These are phyloP conservation scores for Ranitomeya imitator DNA, from an alignment of 2,113 vertebrate species.

Conservation along the genomic window DNA sequence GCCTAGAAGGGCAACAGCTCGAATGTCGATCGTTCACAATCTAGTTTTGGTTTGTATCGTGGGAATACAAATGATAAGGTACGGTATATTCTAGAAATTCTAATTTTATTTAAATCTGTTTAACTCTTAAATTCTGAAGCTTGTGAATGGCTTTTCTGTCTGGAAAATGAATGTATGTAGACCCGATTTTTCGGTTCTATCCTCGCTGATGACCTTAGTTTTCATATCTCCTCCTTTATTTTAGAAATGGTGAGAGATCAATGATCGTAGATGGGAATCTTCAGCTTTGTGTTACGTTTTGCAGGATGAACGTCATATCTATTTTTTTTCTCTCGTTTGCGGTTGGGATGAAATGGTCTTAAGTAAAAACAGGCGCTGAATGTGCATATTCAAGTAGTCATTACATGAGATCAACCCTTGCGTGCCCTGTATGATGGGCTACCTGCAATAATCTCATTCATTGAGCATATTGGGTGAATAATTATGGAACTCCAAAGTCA, in stretches of 20 bases:
- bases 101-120: background rate
- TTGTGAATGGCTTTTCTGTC: background rate
- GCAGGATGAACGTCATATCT: conserved; percentile 1
- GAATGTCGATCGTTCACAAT: no score
- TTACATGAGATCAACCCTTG: background rate
- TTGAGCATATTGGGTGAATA: no score
- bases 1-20: no score
- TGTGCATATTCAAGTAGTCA: background rate
- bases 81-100: no score
- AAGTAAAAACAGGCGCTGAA: background rate
- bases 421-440: no score
- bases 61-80: no score
- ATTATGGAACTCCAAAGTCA: no score
- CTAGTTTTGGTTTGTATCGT: no score
- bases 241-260: background rate
- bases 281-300: background rate
- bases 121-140: background rate
- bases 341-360: background rate
- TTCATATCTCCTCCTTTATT: background rate
- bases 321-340: background rate
- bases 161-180: background rate
- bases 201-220: background rate
- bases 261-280: background rate
- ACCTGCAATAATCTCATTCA: no score
- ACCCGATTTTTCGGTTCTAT: background rate